A percentile compares a stretch with the other conserved stretches of the same genome.
Conservation (phyloP, 2,888 invertebrate genomes). For the Vanessa cardui region DNA sequence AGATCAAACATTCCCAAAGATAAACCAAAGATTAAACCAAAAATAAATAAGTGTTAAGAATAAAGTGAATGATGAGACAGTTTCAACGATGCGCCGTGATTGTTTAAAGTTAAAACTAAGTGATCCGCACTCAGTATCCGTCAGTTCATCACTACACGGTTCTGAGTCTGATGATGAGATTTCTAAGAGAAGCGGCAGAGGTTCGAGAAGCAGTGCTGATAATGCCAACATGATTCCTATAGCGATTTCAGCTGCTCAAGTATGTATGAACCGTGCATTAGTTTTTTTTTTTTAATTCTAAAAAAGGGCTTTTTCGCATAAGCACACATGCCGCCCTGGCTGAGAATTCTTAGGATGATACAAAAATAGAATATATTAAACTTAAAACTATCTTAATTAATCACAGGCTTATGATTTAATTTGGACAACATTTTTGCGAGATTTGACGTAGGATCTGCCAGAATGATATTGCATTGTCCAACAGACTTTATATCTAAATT, state of each 20-base stretch:
- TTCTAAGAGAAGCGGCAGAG: slow-evolving; percentile 59
- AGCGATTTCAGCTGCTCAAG: slow-evolving; percentile 56
- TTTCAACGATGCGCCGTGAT: slow-evolving; percentile 67
- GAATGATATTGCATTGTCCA: too few relatives aligned
- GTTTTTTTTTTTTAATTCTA: too few relatives aligned
- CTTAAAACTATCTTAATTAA: too few relatives aligned
- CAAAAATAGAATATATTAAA: too few relatives aligned
- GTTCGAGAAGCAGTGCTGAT: slow-evolving; percentile 55
- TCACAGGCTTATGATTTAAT: too few relatives aligned
- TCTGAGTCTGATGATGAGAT: slow-evolving; percentile 76
- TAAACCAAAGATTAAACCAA: slow-evolving; percentile 43
- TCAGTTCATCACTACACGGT: slow-evolving; percentile 60
- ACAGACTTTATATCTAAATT: too few relatives aligned
- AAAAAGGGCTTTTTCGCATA: too few relatives aligned
- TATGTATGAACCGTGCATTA: slow-evolving; percentile 40
- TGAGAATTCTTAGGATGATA: too few relatives aligned
- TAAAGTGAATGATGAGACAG: slow-evolving; percentile 43
- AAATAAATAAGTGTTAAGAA: slow-evolving; percentile 40
- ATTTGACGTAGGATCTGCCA: too few relatives aligned
- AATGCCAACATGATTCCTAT: slow-evolving; percentile 56
- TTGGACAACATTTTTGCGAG: too few relatives aligned
- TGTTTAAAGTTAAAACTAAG: slow-evolving; percentile 74
- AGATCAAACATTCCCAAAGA: slow-evolving; percentile 40
- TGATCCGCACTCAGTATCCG: slow-evolving; percentile 68
- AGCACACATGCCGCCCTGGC: too few relatives aligned